Evolutionary conservation across 2,113 vertebrate genomes (phyloP), one percentile per base, ranked within the genome.

Genomic region (Hippopotamus amphibius): DNA sequence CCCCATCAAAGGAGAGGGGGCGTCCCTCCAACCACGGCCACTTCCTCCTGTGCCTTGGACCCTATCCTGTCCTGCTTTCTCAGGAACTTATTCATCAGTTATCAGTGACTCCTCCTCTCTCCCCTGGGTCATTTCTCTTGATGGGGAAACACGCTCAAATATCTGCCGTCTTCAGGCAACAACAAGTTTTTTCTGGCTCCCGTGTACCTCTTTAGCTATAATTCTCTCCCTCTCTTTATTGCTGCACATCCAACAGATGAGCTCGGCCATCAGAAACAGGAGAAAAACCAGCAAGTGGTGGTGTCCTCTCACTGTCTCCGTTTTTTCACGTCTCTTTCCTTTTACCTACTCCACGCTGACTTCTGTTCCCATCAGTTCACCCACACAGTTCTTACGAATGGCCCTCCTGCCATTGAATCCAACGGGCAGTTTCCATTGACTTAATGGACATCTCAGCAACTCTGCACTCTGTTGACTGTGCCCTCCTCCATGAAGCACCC

Each of bases 131-230:
- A 6, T 41, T 43, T 61, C 41, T 72, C 55, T 57, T 6, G 43
- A 19, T 16, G 0, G 33, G 46, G 4, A 12, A 30, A 15, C n/a
- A 0, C 14, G 2, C 65, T 68, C 48, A 3, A 0, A 22, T 3
- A 9, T 14, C 14, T 61, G n/a, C 30, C 46, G 1, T 65, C 30
- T 83, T 10, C 15, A 61, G 0, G 17, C 12, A 16, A 4, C 48
- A 12, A 17, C 6, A 21, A 3, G 43, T 30, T n/a, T 63, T 30
- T 48, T 41, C 30, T 33, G 33, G 74, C 7, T 74, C 71, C 13
- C 19, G 0, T 2, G 4, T 24, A 37, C 24, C 15, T n/a, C 37
- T 48, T 21, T 0, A 48, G 59, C 28, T 6, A 22, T 10, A 8
- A 0, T 63, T 33, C 46, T 41, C 30, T 33, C 48, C 37, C 37